phyloP scores from a whole-genome alignment of 2,113 vertebrate species.

The Dolichotis patagonum region DNA sequence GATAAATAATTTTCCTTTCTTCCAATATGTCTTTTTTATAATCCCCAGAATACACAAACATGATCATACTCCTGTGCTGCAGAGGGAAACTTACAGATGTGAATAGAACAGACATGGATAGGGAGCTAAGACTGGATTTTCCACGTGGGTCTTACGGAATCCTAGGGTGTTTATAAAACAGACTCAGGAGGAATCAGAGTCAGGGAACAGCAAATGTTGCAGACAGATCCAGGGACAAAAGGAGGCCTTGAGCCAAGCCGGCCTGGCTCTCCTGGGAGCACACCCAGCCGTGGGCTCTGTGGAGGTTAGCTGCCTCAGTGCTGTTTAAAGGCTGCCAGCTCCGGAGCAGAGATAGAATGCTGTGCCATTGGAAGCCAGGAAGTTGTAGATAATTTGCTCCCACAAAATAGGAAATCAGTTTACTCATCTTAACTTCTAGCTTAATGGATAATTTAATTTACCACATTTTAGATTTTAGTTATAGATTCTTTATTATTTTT shows the following conservation, averaged over 20 bases:
- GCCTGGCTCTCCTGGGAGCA: rapidly evolving
- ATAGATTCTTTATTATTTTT: neutral
- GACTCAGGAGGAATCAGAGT: neutral
- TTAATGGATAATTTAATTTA: neutral
- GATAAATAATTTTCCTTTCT: neutral
- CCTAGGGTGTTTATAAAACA: neutral
- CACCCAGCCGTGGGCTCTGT: rapidly evolving
- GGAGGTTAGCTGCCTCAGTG: neutral
- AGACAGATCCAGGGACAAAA: neutral
- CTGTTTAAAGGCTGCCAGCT: neutral
- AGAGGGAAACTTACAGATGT: neutral
- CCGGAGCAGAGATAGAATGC: neutral
- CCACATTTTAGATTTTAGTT: neutral
- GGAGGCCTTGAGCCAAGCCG: rapidly evolving
- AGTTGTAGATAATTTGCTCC: neutral
- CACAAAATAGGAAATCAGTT: neutral
- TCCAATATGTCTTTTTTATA: neutral
- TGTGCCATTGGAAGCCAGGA: neutral
- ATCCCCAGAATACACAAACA: neutral
- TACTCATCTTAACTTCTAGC: neutral
- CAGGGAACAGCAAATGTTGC: neutral
- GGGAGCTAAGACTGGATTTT: no score
- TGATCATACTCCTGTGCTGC: rapidly evolving
- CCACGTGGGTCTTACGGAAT: neutral
- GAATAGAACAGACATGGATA: neutral